Evolutionary conservation across 2,113 vertebrate species (phyloP).

Genomic region (Sialia sialis): DNA sequence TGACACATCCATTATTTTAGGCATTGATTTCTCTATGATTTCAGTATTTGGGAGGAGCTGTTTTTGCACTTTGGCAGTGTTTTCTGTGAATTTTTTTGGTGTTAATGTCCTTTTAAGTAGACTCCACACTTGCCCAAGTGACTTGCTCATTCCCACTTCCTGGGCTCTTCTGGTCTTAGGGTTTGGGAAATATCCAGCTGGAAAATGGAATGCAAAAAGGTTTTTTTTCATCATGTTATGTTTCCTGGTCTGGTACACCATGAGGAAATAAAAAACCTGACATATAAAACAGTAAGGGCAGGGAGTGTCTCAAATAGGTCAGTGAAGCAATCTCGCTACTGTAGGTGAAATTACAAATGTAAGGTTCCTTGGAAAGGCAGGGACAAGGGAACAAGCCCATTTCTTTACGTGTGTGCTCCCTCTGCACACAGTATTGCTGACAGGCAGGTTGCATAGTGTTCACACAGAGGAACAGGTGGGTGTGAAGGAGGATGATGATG

Average conservation of each 20-base stretch:
- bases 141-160: background rate
- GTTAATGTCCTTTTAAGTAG: background rate
- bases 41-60: background rate
- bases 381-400: background rate
- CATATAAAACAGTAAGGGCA: background rate
- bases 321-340: background rate
- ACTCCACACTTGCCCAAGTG: background rate
- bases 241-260: background rate
- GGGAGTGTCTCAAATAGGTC: background rate
- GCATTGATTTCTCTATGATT: background rate
- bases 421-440: background rate
- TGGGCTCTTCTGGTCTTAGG: background rate
- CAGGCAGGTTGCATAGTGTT: background rate
- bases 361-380: background rate
- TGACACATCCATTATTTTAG: constrained; percentile 1
- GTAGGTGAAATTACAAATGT: background rate
- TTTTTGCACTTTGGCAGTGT: background rate
- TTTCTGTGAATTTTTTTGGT: background rate
- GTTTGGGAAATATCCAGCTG: background rate
- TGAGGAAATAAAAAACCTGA: background rate
- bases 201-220: background rate
- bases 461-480: accelerated
- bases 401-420: background rate
- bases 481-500: accelerated
- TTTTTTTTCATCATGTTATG: background rate